These are phyloP conservation scores for Chondrosia reniformis DNA, from an alignment of 37 sponge, comb jelly and placozoan species.

Conservation along the genomic window DNA sequence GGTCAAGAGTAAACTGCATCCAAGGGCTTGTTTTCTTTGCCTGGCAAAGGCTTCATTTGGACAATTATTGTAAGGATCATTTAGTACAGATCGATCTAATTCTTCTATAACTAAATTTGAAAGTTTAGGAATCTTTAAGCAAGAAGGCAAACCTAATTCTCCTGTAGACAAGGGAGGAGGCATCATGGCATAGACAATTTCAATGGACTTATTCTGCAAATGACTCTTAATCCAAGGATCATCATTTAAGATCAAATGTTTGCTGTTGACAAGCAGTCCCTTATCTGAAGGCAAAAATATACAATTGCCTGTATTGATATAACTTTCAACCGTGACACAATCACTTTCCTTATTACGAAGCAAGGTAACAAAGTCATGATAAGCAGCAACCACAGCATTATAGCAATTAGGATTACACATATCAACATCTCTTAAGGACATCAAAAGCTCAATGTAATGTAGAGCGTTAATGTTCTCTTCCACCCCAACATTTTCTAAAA, in stretches of 20 bases:
- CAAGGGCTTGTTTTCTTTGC: neutral
- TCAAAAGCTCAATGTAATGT: neutral
- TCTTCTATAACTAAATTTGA: neutral
- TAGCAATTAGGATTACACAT: neutral
- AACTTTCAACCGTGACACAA: neutral
- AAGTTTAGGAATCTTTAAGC: neutral
- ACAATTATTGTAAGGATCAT: slow-evolving; percentile 12
- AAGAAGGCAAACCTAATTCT: neutral
- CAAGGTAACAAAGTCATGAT: neutral
- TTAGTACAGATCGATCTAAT: neutral
- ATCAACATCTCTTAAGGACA: neutral
- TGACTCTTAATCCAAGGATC: neutral
- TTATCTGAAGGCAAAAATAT: neutral
- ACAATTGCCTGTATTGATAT: neutral
- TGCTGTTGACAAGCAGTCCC: neutral
- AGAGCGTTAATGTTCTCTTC: neutral
- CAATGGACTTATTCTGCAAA: too few relatives aligned
- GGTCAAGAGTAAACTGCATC: neutral
- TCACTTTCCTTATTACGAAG: neutral
- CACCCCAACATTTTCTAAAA: slow-evolving; percentile 5
- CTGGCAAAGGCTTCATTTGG: neutral
- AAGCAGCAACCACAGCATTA: neutral
- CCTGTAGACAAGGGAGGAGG: neutral
- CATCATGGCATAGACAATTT: too few relatives aligned
- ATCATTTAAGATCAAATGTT: neutral